Evolutionary conservation across 2,888 invertebrate species (phyloP).

Genomic region (Diploptera punctata): DNA sequence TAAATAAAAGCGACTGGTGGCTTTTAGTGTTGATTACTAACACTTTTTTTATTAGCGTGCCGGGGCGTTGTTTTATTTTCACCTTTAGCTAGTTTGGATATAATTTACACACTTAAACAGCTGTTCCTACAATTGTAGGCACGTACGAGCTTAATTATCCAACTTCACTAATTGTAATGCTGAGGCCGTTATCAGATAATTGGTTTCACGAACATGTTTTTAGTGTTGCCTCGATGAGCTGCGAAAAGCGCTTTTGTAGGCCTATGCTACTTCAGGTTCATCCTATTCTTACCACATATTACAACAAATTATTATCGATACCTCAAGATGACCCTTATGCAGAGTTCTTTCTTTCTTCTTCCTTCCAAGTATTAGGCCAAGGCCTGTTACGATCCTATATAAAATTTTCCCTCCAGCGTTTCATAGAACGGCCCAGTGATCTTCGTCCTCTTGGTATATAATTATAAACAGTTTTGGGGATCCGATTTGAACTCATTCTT

Average conservation of each 20-base stretch:
- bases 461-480: too few species aligned
- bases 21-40: neutral
- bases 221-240: slow-evolving; percentile 5
- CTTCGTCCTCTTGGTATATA: too few species aligned
- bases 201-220: slow-evolving; percentile 37
- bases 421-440: too few species aligned
- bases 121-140: slow-evolving; percentile 17
- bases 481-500: too few species aligned
- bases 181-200: slow-evolving; percentile 40
- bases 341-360: too few species aligned
- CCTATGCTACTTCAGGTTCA: too few species aligned
- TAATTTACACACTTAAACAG: slow-evolving; percentile 11
- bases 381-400: too few species aligned
- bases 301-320: too few species aligned
- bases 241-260: slow-evolving; percentile 23
- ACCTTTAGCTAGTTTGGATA: slow-evolving; percentile 11
- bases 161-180: slow-evolving; percentile 39
- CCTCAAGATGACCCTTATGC: too few species aligned
- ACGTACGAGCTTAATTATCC: slow-evolving; percentile 39
- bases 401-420: too few species aligned
- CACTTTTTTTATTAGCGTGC: neutral
- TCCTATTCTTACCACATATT: too few species aligned
- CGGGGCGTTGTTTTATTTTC: neutral
- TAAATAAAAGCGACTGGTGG: neutral
- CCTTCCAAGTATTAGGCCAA: too few species aligned